phyloP scores from a whole-genome alignment of 2,888 invertebrate species.

The Pteria penguin region DNA sequence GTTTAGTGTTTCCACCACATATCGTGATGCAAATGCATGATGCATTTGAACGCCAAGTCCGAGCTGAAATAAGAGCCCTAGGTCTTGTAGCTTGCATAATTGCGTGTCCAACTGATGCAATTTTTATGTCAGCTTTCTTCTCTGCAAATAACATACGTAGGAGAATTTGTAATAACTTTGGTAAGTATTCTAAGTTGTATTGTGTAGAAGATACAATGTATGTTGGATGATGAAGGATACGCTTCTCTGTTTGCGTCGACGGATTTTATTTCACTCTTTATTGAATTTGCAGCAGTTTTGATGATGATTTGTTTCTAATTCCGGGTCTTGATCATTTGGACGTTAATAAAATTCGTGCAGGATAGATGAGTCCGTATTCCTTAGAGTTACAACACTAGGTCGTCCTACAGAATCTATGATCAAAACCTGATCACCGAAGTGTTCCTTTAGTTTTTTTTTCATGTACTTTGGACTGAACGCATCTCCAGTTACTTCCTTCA shows the following conservation, averaged over 20 bases:
- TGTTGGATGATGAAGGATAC: slow-evolving; percentile 48
- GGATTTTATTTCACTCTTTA: slow-evolving; percentile 55
- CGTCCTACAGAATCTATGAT: slow-evolving; percentile 50
- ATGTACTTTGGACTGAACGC: slow-evolving; percentile 39
- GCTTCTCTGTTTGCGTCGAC: slow-evolving; percentile 24
- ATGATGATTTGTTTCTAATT: slow-evolving; percentile 41
- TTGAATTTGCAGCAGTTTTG: slow-evolving; percentile 63
- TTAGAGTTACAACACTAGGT: slow-evolving; percentile 51
- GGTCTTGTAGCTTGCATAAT: slow-evolving; percentile 50
- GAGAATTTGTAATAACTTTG: slow-evolving; percentile 30
- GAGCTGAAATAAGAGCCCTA: slow-evolving; percentile 46
- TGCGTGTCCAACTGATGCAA: slow-evolving; percentile 52
- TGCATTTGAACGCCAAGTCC: slow-evolving; percentile 53
- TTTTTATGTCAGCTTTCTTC: slow-evolving; percentile 33
- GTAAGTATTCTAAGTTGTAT: slow-evolving; percentile 27
- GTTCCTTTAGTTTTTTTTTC: slow-evolving; percentile 47
- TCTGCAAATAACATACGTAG: slow-evolving; percentile 25
- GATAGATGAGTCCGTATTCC: slow-evolving; percentile 41
- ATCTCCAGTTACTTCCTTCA: slow-evolving; percentile 31
- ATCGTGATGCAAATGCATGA: slow-evolving; percentile 48
- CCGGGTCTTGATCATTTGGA: slow-evolving; percentile 34
- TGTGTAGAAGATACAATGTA: slow-evolving; percentile 31
- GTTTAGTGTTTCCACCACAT: slow-evolving; percentile 54
- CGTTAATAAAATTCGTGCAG: slow-evolving; percentile 40
- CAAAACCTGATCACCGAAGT: slow-evolving; percentile 50